Percentiles rank a stretch among this genome's conserved stretches.
These are phyloP conservation scores for Stegodyphus mimosarum DNA, from an alignment of 1,140 invertebrate species.

Conservation along the genomic window DNA sequence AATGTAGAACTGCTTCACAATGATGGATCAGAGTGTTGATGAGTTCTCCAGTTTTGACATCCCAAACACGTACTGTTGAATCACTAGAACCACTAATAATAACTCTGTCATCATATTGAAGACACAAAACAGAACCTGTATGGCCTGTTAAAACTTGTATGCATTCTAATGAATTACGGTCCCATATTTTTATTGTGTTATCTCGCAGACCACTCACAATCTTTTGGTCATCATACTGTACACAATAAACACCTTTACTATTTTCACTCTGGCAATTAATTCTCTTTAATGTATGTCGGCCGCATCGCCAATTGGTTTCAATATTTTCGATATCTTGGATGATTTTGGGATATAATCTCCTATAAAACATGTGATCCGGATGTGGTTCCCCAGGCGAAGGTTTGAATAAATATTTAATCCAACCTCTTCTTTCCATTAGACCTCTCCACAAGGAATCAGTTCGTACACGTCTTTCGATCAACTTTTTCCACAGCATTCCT, in stretches of 20 bases:
- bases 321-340: constrained; percentile 88
- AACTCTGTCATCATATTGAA: constrained; percentile 98
- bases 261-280: constrained; percentile 98
- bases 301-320: constrained; percentile 98
- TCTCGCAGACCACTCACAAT: constrained; percentile 98
- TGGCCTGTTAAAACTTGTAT: constrained; percentile 92
- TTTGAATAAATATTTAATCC: constrained; percentile 95
- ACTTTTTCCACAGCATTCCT: constrained; percentile 97
- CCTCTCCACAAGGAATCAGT: constrained; percentile 97
- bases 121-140: constrained; percentile 96
- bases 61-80: constrained; percentile 85
- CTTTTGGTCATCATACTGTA: constrained; percentile 99
- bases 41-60: constrained; percentile 72
- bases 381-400: constrained; percentile 90
- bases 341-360: constrained; percentile 95
- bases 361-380: constrained; percentile 94
- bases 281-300: constrained; percentile 92
- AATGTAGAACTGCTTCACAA: constrained; percentile 98
- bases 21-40: constrained; percentile 99
- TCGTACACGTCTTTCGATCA: constrained; percentile 90
- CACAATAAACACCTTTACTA: constrained; percentile 95
- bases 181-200: constrained; percentile 99
- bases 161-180: constrained; percentile 89
- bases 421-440: constrained; percentile 92
- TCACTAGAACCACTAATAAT: constrained; percentile 99